These are phyloP conservation scores for Argyresthia goedartella DNA, from an alignment of 2,888 invertebrate species.

Conservation along the genomic window DNA sequence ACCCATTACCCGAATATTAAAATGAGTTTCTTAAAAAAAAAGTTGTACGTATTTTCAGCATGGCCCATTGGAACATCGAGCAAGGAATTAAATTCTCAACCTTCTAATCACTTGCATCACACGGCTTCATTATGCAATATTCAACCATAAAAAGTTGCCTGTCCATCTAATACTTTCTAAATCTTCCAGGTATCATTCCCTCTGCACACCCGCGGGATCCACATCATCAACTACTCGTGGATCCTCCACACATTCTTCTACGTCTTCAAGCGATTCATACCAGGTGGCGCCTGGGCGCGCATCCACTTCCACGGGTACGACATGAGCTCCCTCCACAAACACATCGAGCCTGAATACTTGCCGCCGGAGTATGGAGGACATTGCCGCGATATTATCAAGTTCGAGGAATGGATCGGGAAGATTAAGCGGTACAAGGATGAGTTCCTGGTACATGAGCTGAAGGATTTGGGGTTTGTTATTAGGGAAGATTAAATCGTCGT, in stretches of 20 bases:
- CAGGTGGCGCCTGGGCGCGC: constrained; percentile 72
- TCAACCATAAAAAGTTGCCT: too few relatives aligned
- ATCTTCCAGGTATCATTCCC: constrained; percentile 76
- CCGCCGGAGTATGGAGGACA: constrained; percentile 52
- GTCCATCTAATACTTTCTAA: too few relatives aligned
- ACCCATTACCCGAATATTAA: too few relatives aligned
- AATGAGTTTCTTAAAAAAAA: too few relatives aligned
- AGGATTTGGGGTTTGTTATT: constrained; percentile 69
- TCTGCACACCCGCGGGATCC: constrained; percentile 77
- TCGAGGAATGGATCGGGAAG: constrained; percentile 74
- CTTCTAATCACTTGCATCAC: too few relatives aligned
- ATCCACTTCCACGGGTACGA: constrained; percentile 53
- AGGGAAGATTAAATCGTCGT: neutral
- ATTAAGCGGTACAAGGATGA: constrained; percentile 61
- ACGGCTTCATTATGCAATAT: too few relatives aligned
- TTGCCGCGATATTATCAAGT: constrained; percentile 68
- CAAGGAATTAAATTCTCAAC: too few relatives aligned
- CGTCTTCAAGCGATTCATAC: constrained; percentile 82
- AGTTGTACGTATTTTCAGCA: too few relatives aligned
- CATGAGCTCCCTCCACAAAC: constrained; percentile 43
- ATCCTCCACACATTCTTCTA: constrained; percentile 80
- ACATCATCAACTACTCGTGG: constrained; percentile 85
- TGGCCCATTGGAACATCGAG: too few relatives aligned
- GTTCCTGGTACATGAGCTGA: constrained; percentile 72
- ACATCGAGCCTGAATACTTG: constrained; percentile 42